phyloP scores from a whole-genome alignment of 2,797 vertebrate genomes.

The Falco novaeseelandiae region DNA sequence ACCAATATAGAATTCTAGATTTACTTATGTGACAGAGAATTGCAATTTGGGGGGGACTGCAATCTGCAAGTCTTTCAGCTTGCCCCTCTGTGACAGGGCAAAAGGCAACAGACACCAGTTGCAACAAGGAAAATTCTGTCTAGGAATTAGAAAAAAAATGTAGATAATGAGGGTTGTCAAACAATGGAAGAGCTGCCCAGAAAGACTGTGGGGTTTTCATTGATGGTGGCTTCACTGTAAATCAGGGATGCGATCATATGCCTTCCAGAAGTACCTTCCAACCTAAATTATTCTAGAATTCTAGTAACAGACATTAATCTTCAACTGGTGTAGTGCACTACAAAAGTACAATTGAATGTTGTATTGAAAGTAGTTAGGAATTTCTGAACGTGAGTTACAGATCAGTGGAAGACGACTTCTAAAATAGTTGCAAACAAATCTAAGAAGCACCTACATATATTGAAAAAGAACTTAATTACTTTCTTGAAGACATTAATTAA shows the following conservation, averaged over 20 bases:
- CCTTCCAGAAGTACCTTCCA: background rate
- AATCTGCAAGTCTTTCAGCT: background rate
- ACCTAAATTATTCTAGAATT: background rate
- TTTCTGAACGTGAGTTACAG: background rate
- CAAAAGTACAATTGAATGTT: background rate
- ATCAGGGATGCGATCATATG: rapidly evolving
- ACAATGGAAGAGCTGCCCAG: background rate
- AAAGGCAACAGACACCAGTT: background rate
- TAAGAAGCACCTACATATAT: background rate
- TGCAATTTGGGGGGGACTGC: background rate
- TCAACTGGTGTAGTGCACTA: background rate
- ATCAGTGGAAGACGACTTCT: background rate
- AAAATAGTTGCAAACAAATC: background rate
- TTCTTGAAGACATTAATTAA: background rate
- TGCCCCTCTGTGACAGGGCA: background rate
- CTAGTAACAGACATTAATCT: background rate
- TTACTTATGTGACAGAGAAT: background rate
- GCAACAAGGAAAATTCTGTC: background rate
- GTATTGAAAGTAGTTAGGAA: background rate
- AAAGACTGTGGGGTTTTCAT: background rate
- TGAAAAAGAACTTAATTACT: background rate
- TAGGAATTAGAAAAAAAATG: background rate
- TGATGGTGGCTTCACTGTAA: background rate
- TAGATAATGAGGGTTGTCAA: background rate
- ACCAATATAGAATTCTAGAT: background rate